phyloP scores from a whole-genome alignment of 2,797 vertebrate species.

The Microctenopoma stevenorrisi region DNA sequence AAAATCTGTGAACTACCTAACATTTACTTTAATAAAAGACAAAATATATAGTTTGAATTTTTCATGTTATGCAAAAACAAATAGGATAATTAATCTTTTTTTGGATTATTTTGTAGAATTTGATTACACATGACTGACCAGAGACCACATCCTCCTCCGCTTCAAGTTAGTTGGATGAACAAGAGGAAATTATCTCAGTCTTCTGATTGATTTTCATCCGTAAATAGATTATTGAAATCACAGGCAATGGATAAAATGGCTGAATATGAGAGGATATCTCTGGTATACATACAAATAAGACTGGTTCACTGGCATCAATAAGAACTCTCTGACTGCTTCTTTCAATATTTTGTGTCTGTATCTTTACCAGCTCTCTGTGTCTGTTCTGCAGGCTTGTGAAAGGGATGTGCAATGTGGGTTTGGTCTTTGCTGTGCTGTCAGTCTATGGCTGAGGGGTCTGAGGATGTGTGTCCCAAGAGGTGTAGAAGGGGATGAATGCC shows the following conservation, averaged over 20 bases:
- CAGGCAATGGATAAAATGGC: slow-evolving; percentile 45
- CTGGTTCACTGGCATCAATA: slow-evolving; percentile 13
- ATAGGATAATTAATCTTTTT: slow-evolving; percentile 15
- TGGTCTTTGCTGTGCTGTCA: slow-evolving; percentile 92
- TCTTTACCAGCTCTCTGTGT: slow-evolving; percentile 21
- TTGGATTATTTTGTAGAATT: slow-evolving; percentile 39
- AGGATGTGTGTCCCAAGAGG: slow-evolving; percentile 92
- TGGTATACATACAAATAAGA: slow-evolving; percentile 30
- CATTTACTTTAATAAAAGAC: background rate
- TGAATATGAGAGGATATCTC: slow-evolving; percentile 12
- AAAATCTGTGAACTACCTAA: background rate
- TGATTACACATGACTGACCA: slow-evolving; percentile 60
- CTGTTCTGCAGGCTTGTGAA: slow-evolving; percentile 87
- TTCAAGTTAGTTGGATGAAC: slow-evolving; percentile 51
- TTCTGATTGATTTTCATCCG: slow-evolving; percentile 64
- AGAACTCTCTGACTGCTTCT: background rate
- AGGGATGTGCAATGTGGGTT: slow-evolving; percentile 88
- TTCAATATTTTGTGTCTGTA: background rate
- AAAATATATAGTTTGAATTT: slow-evolving; percentile 5
- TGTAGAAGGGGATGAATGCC: slow-evolving; percentile 89
- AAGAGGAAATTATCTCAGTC: slow-evolving; percentile 66
- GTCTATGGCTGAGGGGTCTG: slow-evolving; percentile 91
- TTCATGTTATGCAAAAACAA: background rate
- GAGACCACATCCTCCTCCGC: slow-evolving; percentile 60
- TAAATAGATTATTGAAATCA: slow-evolving; percentile 73